Base-by-base conservation (phyloP, 1,140 invertebrate species). In the Notospermus geniculatus region DNA sequence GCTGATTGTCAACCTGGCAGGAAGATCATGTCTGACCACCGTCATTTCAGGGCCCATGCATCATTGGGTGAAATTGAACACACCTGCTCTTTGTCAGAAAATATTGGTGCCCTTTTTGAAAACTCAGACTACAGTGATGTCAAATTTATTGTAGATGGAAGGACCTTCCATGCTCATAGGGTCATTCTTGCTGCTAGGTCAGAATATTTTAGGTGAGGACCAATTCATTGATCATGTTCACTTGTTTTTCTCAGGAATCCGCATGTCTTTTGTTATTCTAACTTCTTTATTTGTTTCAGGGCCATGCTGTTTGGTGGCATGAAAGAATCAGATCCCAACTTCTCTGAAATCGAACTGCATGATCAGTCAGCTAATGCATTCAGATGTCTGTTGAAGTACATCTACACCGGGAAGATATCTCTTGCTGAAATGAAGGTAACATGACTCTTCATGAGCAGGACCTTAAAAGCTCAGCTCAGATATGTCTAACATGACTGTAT, bases 91-190 rank as follows among this genome's bases (percentile, higher is more conserved):
- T 59, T 81, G 46, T 81, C 90, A 2, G 90, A 91, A 60, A 85
- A 92, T 73, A 87, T 96, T 71, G 89, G 89, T 0, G 86, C 88
- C 5, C 83, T 97, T 11, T 93, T 90, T 76, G 83, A 93, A 57
- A 91, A 88, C 65, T 88, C 90, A 55, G 91, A 95, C 73, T 97
- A 93, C 79, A 90, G 92, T 29, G 96, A 99, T 84, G 88, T 98
- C 11, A 89, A 88, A 7, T 83, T 99, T 27, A 81, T 94, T 43
- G 92, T 98, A 25, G 91, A 93, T 79, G 89, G 88, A 57, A 85
- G 90, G 69, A 83, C 85, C 61, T 89, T 98, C 67, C 88, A 88
- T 63, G 92, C 90, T 29, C 95, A 99, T 80, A 90, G 89, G 75
- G 89, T 93, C 1, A 92, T 97, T 63, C 83, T 98, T 2, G 95